Base-by-base conservation (phyloP, 2,888 invertebrate species). In the Scaptomyza tumidula region DNA sequence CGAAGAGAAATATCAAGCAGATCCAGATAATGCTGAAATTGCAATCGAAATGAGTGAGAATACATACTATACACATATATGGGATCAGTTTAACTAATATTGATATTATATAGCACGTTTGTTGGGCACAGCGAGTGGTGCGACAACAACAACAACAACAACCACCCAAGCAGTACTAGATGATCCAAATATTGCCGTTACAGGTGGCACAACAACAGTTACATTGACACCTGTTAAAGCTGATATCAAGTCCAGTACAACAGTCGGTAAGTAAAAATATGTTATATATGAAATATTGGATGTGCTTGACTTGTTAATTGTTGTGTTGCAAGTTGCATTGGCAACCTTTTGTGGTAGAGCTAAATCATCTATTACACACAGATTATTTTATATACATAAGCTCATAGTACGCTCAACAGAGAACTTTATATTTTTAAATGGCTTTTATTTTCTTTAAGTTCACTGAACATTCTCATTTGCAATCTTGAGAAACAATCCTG, bases 31-130 rank as follows among this genome's bases (percentile, higher is more conserved):
- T 68, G 74, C 90, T 0, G 92, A 92, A 67, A 91, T 92, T 37
- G 88, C 91, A 54, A 90, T 92, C 39, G 91, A 92, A 81, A 92
- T 92, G 91, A 90, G 92, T 91, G 72, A n/a, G 6, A 24, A 3
- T 24, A 24, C 3, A 24, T 24, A 24, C 19, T 2, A 24, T 24
- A 24, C 3, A 24, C 3, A 24, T 24, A 1, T 24, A 24, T 19
- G 19, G 1, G 19, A 19, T 19, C 19, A 19, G 19, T 19, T 19
- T 19, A 19, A 19, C 19, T 19, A 19, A 19, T 19, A 19, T 19
- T 29, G 24, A 2, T 29, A 7, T 29, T 19, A 19, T 19, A 19
- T n/a, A 91, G 92, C 91, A 13, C 91, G 91, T 27, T 66, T 92
- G 70, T 69, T 92, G 74, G 78, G 81, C 67, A 78, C 80, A 43